Conservation (phyloP, 2,113 vertebrate genomes). For the Dendropsophus ebraccatus region DNA sequence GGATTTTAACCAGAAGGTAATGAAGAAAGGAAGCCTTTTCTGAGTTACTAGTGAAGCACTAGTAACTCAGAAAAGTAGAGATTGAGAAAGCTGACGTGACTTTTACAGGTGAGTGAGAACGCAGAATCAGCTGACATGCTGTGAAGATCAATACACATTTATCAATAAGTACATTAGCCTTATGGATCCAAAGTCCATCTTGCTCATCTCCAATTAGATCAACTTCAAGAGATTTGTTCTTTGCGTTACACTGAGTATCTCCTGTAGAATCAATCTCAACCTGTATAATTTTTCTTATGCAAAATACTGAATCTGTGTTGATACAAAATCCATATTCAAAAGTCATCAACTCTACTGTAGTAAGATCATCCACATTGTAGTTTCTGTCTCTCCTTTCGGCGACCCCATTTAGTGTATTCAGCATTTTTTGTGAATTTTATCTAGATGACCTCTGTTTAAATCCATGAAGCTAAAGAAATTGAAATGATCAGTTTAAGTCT, state of each 20-base stretch:
- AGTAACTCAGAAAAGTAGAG: conserved; percentile 8
- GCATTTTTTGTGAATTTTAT: background rate
- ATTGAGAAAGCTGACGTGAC: background rate
- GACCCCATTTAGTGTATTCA: background rate
- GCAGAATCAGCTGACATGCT: background rate
- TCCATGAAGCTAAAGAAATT: too few relatives aligned
- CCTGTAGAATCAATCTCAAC: conserved; percentile 19
- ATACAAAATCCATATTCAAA: background rate
- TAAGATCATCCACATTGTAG: background rate
- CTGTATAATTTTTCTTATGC: background rate
- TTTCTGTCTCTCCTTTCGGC: background rate
- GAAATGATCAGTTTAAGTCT: too few relatives aligned
- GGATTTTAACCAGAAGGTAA: background rate
- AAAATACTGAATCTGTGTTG: too few relatives aligned
- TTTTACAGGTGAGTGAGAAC: conserved; percentile 23
- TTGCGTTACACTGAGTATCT: background rate
- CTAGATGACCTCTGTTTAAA: background rate
- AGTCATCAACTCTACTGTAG: background rate
- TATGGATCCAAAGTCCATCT: background rate
- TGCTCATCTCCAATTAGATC: background rate
- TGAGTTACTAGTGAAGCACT: too few relatives aligned
- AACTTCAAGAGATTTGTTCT: conserved; percentile 7
- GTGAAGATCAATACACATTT: conserved; percentile 6
- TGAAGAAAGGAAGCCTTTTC: background rate
- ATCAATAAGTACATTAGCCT: conserved; percentile 43